Percentiles rank a stretch among this genome's conserved stretches.
Evolutionary conservation across 2,113 vertebrate genomes (phyloP).

Genomic region (Aldabrachelys gigantea): DNA sequence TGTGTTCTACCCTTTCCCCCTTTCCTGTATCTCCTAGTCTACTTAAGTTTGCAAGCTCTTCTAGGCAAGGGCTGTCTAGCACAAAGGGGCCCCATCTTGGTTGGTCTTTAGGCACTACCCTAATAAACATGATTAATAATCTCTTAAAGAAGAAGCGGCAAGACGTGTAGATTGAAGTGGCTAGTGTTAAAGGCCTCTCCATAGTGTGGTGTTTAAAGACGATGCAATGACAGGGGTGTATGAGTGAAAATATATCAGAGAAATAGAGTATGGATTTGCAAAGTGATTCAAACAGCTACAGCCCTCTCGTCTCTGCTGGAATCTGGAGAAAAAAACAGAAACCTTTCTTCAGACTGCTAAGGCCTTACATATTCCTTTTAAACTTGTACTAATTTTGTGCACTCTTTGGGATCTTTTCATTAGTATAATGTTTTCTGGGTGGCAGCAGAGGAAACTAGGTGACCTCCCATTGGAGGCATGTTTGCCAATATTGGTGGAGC

Average conservation of each 20-base stretch:
- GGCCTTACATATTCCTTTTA: neutral
- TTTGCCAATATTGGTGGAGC: neutral
- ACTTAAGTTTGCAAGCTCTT: neutral
- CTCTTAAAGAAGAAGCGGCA: neutral
- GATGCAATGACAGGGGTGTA: neutral
- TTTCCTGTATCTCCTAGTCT: neutral
- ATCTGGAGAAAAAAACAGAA: neutral
- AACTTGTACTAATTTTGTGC: accelerated
- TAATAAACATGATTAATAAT: neutral
- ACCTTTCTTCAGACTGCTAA: neutral
- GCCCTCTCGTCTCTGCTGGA: neutral
- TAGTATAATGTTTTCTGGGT: neutral
- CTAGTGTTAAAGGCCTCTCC: neutral
- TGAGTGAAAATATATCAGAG: neutral
- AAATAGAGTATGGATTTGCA: neutral
- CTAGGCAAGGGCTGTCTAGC: neutral
- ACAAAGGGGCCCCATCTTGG: neutral
- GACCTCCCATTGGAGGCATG: too few species aligned
- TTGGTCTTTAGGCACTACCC: neutral
- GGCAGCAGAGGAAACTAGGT: neutral
- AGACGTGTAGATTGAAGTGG: neutral
- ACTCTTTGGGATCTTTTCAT: neutral
- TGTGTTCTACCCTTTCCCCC: neutral
- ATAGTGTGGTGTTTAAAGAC: neutral
- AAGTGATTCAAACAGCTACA: neutral